phyloP scores from a whole-genome alignment of 2,113 vertebrate species.

The Castor canadensis region DNA sequence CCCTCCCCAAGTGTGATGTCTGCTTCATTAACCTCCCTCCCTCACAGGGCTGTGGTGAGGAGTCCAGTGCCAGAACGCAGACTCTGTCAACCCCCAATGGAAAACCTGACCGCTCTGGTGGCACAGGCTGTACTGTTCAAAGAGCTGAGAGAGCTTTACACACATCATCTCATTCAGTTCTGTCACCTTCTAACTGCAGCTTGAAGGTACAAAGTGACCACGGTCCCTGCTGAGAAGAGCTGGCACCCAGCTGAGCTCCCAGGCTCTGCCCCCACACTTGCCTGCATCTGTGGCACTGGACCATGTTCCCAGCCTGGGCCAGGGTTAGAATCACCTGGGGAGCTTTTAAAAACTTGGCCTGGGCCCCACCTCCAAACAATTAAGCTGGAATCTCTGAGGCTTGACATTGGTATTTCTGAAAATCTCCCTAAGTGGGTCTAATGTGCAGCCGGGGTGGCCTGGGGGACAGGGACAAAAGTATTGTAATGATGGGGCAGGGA shows the following conservation, averaged over 20 bases:
- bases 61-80: neutral
- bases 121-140: neutral
- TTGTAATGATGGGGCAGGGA: neutral
- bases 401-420: conserved; percentile 11
- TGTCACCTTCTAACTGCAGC: neutral
- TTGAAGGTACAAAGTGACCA: neutral
- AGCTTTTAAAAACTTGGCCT: conserved; percentile 25
- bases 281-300: neutral
- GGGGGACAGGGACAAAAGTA: conserved; percentile 17
- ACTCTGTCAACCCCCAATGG: neutral
- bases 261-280: neutral
- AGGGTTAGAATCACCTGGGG: conserved; percentile 30
- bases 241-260: neutral
- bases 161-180: neutral
- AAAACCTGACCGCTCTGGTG: neutral
- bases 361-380: conserved; percentile 11
- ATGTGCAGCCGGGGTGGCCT: conserved; percentile 39
- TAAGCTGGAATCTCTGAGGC: conserved; percentile 16
- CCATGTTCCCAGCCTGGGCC: neutral
- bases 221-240: neutral
- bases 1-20: neutral
- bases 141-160: neutral
- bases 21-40: conserved; percentile 13
- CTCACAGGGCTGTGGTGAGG: neutral
- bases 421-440: conserved; percentile 33